Evolutionary conservation across 1,140 invertebrate species (phyloP), one percentile per base, ranked within the genome.

Genomic region (Choristoneura fumiferana): DNA sequence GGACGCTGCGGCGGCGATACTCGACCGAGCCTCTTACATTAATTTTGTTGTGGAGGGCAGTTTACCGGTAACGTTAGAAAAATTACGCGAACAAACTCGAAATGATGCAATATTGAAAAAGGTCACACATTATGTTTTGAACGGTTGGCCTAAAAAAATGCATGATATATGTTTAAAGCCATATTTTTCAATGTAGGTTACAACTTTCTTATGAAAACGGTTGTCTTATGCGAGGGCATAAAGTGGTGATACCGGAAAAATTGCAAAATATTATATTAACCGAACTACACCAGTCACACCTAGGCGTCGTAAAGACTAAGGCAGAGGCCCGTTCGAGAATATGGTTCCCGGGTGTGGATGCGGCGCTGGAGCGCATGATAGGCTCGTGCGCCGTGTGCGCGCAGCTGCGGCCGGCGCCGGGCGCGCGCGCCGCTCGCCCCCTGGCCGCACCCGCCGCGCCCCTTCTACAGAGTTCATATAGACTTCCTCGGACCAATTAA

Each of bases 271-370:
- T 3, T 10, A 10, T 54, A 33, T 10, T 54, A 10, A 8, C 6
- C 2, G 64, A 70, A 54, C 56, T 90, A 4, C 85, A 90, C 70
- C 34, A 43, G 12, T 67, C 55, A 34, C 87, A 90, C 59, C 55
- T 72, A n/a, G 66, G 63, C 5, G 18, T 66, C 39, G 57, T 63
- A 13, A 67, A 69, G 40, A 90, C 84, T 76, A 91, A 91, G 60
- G 54, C 69, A 1, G 29, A 84, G 12, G 87, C 83, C 6, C 39
- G 77, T n/a, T 63, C 45, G 33, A 71, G 81, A 54, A 54, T 85
- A 14, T 90, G 76, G 71, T 90, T 76, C 74, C 79, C 74, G 12
- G 60, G 64, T n/a, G 70, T 90, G 0, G 76, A 91, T 57, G 17
- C 39, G 5, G 72, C 80, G 0, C 84, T 90, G 9, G 60, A 76